These are phyloP conservation scores for Leptatherina wallacei DNA, from an alignment of 2,797 vertebrate species.

Conservation along the genomic window DNA sequence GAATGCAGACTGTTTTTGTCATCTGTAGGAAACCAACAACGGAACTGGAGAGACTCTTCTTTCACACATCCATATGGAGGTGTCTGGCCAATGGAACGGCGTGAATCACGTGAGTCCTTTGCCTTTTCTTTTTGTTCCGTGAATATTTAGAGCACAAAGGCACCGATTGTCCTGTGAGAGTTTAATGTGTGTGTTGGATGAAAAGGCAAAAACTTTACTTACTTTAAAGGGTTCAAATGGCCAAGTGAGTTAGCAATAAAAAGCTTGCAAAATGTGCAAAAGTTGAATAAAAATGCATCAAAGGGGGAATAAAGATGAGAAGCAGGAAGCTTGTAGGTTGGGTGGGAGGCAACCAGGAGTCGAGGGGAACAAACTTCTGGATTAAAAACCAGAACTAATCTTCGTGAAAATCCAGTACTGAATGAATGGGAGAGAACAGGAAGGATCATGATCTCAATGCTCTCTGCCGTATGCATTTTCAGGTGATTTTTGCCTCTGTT, in stretches of 20 bases:
- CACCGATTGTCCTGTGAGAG: background rate
- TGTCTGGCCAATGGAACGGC: slow-evolving; percentile 82
- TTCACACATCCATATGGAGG: slow-evolving; percentile 82
- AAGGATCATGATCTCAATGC: too few relatives aligned
- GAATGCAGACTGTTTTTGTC: slow-evolving; percentile 2
- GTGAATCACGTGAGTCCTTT: slow-evolving; percentile 87
- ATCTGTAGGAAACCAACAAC: slow-evolving; percentile 84
- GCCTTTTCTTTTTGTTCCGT: background rate
- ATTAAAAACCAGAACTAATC: too few relatives aligned
- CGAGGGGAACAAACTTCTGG: too few relatives aligned
- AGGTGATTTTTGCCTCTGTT: background rate
- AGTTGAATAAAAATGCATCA: too few relatives aligned
- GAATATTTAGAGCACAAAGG: background rate
- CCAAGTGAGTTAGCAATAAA: too few relatives aligned
- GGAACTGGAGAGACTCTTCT: slow-evolving; percentile 82
- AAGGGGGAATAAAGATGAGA: too few relatives aligned
- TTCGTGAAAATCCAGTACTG: too few relatives aligned
- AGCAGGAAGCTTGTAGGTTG: too few relatives aligned
- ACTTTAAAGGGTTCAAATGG: background rate
- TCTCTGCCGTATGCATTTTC: too few relatives aligned
- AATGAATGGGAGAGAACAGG: too few relatives aligned
- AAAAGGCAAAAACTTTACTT: background rate
- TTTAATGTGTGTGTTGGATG: background rate
- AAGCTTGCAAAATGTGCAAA: too few relatives aligned
- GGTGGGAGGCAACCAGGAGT: too few relatives aligned